These are phyloP conservation scores for Leucopsar rothschildi DNA, from an alignment of 2,113 vertebrate genomes.

Conservation along the genomic window DNA sequence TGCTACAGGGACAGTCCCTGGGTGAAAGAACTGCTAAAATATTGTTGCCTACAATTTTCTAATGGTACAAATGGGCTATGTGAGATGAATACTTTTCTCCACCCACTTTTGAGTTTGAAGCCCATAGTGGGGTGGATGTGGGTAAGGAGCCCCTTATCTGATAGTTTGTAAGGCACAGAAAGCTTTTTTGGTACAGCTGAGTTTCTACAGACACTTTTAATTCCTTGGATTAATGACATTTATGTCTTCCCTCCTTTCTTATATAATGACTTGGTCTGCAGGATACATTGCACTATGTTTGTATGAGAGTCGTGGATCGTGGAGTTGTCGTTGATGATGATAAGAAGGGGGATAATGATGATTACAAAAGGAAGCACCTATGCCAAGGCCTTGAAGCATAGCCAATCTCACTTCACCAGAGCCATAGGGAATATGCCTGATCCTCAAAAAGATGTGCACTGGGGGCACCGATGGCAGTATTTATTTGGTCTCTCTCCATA, in stretches of 20 bases:
- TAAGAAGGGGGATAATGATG: background rate
- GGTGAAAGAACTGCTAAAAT: background rate
- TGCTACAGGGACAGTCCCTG: background rate
- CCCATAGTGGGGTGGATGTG: background rate
- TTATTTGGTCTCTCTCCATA: background rate
- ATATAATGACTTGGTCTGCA: background rate
- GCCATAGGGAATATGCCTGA: background rate
- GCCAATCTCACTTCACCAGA: background rate
- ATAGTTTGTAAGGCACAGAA: background rate
- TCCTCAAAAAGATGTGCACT: background rate
- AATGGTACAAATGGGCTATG: background rate
- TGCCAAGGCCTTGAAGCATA: background rate
- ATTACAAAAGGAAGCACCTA: background rate
- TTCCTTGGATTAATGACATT: background rate
- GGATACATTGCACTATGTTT: background rate
- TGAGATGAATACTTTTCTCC: background rate
- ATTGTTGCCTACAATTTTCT: background rate
- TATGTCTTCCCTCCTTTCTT: background rate
- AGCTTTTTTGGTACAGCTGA: background rate
- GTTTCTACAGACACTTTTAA: background rate
- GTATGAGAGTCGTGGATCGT: accelerated
- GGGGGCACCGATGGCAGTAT: background rate
- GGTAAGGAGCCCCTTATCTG: background rate
- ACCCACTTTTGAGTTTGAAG: background rate
- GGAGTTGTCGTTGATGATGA: background rate